A percentile compares a stretch with the other conserved stretches of the same genome.
These are phyloP conservation scores for Corythoichthys haematopterus DNA, from an alignment of 2,113 vertebrate genomes.

Conservation along the genomic window DNA sequence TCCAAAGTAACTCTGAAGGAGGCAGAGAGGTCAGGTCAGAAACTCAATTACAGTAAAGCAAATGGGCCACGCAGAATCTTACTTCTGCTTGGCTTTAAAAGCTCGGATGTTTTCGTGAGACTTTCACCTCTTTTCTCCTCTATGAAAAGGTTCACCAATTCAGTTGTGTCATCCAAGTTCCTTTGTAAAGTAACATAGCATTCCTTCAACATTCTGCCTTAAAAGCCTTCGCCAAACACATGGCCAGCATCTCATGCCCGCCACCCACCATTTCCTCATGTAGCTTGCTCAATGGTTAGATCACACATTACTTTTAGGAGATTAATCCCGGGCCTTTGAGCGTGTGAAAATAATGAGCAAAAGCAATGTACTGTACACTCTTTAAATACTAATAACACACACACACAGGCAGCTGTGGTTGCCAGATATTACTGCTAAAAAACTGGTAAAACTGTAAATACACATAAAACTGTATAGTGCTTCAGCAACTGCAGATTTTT, in stretches of 20 bases:
- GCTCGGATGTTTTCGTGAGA: constrained; percentile 26
- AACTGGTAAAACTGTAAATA: too few relatives aligned
- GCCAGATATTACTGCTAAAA: too few relatives aligned
- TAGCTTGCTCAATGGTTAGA: constrained; percentile 44
- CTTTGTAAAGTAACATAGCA: not conserved
- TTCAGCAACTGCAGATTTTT: too few relatives aligned
- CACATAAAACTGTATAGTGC: too few relatives aligned
- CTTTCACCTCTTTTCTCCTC: constrained; percentile 33
- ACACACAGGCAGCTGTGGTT: too few relatives aligned
- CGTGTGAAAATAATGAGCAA: constrained; percentile 6
- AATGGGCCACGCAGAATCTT: constrained; percentile 34
- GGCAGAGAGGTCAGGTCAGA: constrained; percentile 59
- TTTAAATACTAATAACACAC: too few relatives aligned
- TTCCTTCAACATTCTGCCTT: constrained; percentile 43
- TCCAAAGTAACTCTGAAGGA: constrained; percentile 53
- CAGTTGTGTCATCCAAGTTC: not conserved
- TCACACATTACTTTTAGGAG: constrained; percentile 48
- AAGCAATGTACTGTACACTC: constrained; percentile 8
- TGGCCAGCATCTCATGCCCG: constrained; percentile 39
- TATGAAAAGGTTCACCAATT: constrained; percentile 31
- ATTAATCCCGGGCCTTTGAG: constrained; percentile 37
- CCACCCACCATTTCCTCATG: constrained; percentile 50
- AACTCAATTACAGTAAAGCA: constrained; percentile 54
- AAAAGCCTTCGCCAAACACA: constrained; percentile 24
- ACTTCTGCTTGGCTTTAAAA: constrained; percentile 11